Evolutionary conservation across 2,888 invertebrate species (phyloP).

Genomic region (Miltochrista miniata): DNA sequence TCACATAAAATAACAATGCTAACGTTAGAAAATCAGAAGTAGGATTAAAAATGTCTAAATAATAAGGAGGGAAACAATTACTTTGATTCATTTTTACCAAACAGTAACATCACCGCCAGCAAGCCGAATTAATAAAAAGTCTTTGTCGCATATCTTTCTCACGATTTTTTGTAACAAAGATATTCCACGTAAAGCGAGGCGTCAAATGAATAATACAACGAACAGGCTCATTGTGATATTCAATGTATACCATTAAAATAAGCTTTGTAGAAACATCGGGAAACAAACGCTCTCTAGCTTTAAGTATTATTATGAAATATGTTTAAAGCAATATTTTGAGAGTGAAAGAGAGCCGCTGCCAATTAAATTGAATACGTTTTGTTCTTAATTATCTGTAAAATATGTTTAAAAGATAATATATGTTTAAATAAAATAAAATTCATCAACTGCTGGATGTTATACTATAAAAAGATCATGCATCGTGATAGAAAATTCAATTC

Average conservation of each 20-base stretch:
- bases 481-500: too few relatives aligned
- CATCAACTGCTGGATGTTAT: too few relatives aligned
- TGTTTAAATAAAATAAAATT: too few relatives aligned
- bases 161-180: conserved; percentile 2
- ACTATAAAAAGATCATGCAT: too few relatives aligned
- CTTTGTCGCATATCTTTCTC: conserved; percentile 10
- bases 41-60: neutral
- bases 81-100: neutral
- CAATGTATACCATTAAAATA: conserved; percentile 34
- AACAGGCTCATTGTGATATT: conserved; percentile 26
- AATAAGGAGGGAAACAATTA: neutral
- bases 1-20: too few relatives aligned
- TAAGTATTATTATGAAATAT: too few relatives aligned
- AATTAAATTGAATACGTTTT: too few relatives aligned
- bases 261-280: conserved; percentile 23
- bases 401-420: too few relatives aligned
- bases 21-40: too few relatives aligned
- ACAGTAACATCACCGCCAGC: conserved; percentile 2
- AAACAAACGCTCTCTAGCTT: conserved; percentile 6
- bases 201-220: conserved; percentile 29
- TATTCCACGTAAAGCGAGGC: conserved; percentile 9
- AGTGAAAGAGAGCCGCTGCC: too few relatives aligned
- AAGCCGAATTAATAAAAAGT: conserved; percentile 11
- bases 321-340: too few relatives aligned
- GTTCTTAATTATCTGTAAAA: too few relatives aligned